phyloP scores from a whole-genome alignment of 2,797 vertebrate species.

The Enteromius trimaculatus region DNA sequence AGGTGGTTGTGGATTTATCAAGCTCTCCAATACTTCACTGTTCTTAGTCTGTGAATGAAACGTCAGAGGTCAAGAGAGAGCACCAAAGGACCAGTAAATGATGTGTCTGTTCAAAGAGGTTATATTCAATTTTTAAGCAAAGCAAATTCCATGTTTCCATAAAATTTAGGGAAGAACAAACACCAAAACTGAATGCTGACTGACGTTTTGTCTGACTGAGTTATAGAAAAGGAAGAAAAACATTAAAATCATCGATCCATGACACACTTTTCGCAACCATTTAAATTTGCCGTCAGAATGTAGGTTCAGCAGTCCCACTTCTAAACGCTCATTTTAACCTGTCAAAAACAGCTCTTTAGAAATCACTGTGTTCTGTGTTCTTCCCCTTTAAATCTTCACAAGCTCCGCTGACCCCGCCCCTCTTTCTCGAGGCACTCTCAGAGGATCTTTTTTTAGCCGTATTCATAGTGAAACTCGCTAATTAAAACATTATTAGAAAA shows the following conservation, averaged over 20 bases:
- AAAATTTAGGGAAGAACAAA: not conserved
- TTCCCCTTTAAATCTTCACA: too few species aligned
- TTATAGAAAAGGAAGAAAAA: slow-evolving; percentile 1
- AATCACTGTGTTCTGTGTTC: too few species aligned
- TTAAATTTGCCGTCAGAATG: not conserved
- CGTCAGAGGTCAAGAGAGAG: slow-evolving; percentile 1
- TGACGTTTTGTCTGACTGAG: not conserved
- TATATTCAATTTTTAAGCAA: not conserved
- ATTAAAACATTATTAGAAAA: too few species aligned
- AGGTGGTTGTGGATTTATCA: slow-evolving; percentile 83
- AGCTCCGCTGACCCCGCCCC: too few species aligned
- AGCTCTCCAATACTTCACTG: slow-evolving; percentile 76
- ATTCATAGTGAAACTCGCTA: too few species aligned
- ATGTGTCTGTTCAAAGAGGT: not conserved
- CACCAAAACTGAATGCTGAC: not conserved
- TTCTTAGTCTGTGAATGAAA: slow-evolving; percentile 73
- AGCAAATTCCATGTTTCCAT: too few species aligned
- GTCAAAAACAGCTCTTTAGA: too few species aligned
- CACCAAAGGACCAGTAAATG: slow-evolving; percentile 4
- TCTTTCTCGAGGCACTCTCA: too few species aligned
- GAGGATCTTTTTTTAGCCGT: too few species aligned
- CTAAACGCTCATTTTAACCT: not conserved
- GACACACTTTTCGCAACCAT: not conserved
- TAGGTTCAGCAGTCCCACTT: not conserved
- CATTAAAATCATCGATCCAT: slow-evolving; percentile 14